phyloP scores from a whole-genome alignment of 2,113 vertebrate species.

The Polypterus senegalus region DNA sequence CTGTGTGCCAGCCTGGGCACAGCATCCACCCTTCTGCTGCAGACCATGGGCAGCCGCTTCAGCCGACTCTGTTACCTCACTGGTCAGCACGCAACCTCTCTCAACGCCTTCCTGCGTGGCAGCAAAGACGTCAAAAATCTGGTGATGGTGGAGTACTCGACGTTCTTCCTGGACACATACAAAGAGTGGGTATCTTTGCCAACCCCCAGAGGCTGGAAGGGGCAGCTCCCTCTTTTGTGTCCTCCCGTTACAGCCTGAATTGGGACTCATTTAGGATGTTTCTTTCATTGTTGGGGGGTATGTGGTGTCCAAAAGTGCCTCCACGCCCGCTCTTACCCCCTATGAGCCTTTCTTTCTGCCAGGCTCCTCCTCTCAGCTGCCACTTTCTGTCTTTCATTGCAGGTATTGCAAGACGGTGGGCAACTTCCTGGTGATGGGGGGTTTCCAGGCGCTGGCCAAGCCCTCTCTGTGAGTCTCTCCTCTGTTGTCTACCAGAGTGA shows the following conservation, averaged over 20 bases:
- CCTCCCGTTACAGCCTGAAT: no score
- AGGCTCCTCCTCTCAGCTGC: conserved; percentile 1
- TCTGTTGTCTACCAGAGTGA: no score
- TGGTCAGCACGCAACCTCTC: conserved; percentile 77
- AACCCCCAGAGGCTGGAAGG: no score
- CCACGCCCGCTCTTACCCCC: not conserved
- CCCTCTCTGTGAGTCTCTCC: conserved; percentile 70
- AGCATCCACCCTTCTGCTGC: conserved; percentile 56
- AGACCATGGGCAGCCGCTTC: conserved; percentile 67
- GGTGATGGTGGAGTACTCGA: conserved; percentile 70
- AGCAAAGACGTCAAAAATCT: conserved; percentile 59
- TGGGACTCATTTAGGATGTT: no score
- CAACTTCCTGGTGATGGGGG: conserved; percentile 86
- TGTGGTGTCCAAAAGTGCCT: not conserved
- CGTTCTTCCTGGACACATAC: conserved; percentile 78
- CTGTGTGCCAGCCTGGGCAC: conserved; percentile 50
- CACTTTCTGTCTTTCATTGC: conserved; percentile 23
- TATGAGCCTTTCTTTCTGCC: conserved; percentile 20
- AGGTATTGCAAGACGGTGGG: conserved; percentile 66
- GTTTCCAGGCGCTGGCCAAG: conserved; percentile 74
- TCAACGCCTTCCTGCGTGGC: conserved; percentile 72
- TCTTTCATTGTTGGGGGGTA: not conserved
- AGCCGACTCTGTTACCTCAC: conserved; percentile 79
- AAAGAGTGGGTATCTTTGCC: conserved; percentile 56
- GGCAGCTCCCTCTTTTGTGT: no score